Percentiles rank a stretch among this genome's conserved stretches.
phyloP scores from a whole-genome alignment of 2,888 invertebrate species.

The Synanthedon myopaeformis region DNA sequence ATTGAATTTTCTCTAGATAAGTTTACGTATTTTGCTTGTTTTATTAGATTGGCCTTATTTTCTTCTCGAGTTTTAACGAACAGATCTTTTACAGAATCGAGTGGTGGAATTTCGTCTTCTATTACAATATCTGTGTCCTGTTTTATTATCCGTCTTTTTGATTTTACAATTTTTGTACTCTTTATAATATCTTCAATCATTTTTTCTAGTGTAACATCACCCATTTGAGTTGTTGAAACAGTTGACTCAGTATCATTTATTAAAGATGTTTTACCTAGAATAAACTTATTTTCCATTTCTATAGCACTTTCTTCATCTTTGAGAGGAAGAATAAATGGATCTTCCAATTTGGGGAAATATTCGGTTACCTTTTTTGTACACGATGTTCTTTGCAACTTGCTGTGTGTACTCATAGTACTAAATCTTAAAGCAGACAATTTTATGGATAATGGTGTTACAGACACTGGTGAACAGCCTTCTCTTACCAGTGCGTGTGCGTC shows the following conservation, averaged over 20 bases:
- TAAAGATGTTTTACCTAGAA: slow-evolving; percentile 44
- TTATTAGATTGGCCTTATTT: slow-evolving; percentile 51
- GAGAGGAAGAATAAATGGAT: slow-evolving; percentile 43
- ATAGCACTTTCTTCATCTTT: slow-evolving; percentile 58
- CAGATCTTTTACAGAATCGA: slow-evolving; percentile 42
- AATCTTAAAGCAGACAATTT: slow-evolving; percentile 71
- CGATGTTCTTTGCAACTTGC: slow-evolving; percentile 35
- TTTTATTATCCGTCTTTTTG: slow-evolving; percentile 43
- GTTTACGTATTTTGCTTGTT: slow-evolving; percentile 55
- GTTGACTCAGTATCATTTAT: slow-evolving; percentile 50
- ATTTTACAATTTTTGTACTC: slow-evolving; percentile 64
- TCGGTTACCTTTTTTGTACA: slow-evolving; percentile 56
- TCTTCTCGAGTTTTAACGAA: slow-evolving; percentile 56
- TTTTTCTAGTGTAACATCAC: slow-evolving; percentile 65
- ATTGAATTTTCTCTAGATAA: slow-evolving; percentile 57
- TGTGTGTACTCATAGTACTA: slow-evolving; percentile 59
- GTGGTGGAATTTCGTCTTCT: slow-evolving; percentile 36
- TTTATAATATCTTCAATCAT: slow-evolving; percentile 74
- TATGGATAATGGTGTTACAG: slow-evolving; percentile 72
- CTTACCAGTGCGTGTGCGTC: slow-evolving; percentile 49
- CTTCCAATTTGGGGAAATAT: slow-evolving; percentile 63
- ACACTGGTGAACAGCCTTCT: slow-evolving; percentile 60
- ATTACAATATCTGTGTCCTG: slow-evolving; percentile 21
- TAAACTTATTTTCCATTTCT: slow-evolving; percentile 66
- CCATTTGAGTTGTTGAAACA: slow-evolving; percentile 65